Evolutionary conservation across 2,888 invertebrate genomes (phyloP).

Genomic region (Miltochrista miniata): DNA sequence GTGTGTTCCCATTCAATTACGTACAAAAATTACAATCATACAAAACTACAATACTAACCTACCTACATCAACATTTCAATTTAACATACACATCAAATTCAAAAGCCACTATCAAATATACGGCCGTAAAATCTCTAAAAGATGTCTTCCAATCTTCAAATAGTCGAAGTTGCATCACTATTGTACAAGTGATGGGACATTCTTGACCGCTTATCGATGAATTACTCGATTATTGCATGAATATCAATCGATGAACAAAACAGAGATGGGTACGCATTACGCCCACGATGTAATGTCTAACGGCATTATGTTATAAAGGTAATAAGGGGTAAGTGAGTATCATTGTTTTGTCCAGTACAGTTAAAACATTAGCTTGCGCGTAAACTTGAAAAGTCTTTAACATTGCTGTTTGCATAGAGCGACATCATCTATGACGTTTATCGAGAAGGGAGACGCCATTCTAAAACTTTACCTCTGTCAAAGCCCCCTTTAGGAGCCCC

Average conservation of each 20-base stretch:
- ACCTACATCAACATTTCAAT: conserved; percentile 3
- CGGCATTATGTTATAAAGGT: conserved; percentile 13
- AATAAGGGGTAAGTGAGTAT: neutral
- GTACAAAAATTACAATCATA: no score
- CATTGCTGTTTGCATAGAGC: neutral
- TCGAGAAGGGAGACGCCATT: no score
- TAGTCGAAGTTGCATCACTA: conserved; percentile 34
- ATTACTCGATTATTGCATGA: conserved; percentile 45
- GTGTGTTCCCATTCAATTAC: no score
- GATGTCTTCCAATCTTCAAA: conserved; percentile 18
- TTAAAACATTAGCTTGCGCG: conserved; percentile 4
- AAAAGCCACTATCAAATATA: conserved; percentile 10
- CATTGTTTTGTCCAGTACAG: conserved; percentile 6
- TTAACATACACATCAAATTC: conserved; percentile 8
- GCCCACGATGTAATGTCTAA: conserved; percentile 42
- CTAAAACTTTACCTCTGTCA: no score
- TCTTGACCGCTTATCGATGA: conserved; percentile 40
- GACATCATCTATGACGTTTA: no score
- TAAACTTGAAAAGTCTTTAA: neutral
- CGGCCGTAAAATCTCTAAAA: conserved; percentile 16
- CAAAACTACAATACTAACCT: no score
- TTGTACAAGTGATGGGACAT: conserved; percentile 22
- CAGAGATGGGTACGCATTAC: conserved; percentile 38
- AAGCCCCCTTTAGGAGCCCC: no score
- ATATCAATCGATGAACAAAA: conserved; percentile 48